phyloP scores from a whole-genome alignment of 2,797 vertebrate genomes.

The Apogon talboti region DNA sequence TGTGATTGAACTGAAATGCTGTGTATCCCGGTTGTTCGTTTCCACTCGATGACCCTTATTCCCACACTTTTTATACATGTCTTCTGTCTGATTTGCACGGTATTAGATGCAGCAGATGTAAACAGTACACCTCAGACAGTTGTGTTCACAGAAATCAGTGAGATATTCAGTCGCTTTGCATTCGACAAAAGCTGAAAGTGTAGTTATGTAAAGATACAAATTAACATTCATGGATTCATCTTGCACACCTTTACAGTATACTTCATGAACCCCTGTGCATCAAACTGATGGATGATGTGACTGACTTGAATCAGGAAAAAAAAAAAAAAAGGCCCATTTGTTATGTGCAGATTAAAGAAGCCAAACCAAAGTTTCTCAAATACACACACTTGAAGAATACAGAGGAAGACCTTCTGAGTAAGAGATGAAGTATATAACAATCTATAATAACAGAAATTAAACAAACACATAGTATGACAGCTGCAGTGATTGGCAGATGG shows the following conservation, averaged over 20 bases:
- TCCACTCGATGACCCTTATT: constrained; percentile 2
- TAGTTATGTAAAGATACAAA: constrained; percentile 37
- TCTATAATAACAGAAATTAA: neutral
- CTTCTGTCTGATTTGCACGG: constrained; percentile 1
- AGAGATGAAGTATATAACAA: no score
- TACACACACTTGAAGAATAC: no score
- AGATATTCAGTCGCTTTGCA: constrained; percentile 50
- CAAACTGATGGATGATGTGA: constrained; percentile 5
- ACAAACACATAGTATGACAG: constrained; percentile 1
- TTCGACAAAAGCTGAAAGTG: constrained; percentile 52
- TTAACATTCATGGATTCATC: constrained; percentile 23
- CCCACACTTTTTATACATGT: neutral
- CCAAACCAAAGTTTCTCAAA: no score
- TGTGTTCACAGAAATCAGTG: constrained; percentile 34
- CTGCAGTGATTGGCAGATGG: constrained; percentile 37
- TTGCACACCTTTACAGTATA: no score
- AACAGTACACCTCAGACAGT: neutral
- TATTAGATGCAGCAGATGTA: no score
- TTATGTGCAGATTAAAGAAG: neutral
- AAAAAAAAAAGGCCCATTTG: neutral
- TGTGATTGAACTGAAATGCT: constrained; percentile 3
- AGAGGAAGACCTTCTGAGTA: no score
- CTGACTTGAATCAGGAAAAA: neutral
- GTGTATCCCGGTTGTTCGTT: constrained; percentile 12
- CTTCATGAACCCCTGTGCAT: constrained; percentile 6